Evolutionary conservation across 2,888 invertebrate genomes (phyloP).

Genomic region (Dioctria rufipes): DNA sequence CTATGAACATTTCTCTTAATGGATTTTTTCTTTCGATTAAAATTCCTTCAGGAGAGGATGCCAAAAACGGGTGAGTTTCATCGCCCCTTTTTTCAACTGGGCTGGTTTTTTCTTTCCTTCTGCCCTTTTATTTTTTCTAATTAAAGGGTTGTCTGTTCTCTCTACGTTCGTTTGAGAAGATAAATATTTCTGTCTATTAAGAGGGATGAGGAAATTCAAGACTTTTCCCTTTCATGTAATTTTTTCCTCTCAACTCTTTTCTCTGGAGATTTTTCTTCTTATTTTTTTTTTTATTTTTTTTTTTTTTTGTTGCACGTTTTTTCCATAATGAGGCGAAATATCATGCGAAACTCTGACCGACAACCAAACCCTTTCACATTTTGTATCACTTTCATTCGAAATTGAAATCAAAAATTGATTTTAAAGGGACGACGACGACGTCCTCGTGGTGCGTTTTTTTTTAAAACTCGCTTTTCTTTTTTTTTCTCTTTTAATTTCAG

Average conservation of each 20-base stretch:
- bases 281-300: too few species aligned
- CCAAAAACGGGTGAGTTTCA: conserved; percentile 30
- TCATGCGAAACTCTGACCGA: conserved; percentile 43
- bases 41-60: conserved; percentile 47
- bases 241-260: conserved; percentile 23
- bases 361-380: conserved; percentile 8
- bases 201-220: conserved; percentile 52
- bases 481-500: conserved; percentile 30
- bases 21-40: conserved; percentile 53
- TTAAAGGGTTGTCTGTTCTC: conserved; percentile 53
- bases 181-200: conserved; percentile 48
- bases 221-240: conserved; percentile 50
- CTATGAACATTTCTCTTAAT: conserved; percentile 50
- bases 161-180: conserved; percentile 45
- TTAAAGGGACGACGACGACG: conserved; percentile 6
- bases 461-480: background rate
- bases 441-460: background rate
- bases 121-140: conserved; percentile 55
- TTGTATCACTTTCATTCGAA: conserved; percentile 50
- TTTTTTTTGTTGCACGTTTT: conserved; percentile 2
- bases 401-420: conserved; percentile 53
- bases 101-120: conserved; percentile 43
- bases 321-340: conserved; percentile 47
- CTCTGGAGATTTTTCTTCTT: conserved; percentile 15
- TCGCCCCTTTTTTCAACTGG: conserved; percentile 45